Base-by-base conservation (phyloP, 2,888 invertebrate genomes). In the Hydropsyche betteni region DNA sequence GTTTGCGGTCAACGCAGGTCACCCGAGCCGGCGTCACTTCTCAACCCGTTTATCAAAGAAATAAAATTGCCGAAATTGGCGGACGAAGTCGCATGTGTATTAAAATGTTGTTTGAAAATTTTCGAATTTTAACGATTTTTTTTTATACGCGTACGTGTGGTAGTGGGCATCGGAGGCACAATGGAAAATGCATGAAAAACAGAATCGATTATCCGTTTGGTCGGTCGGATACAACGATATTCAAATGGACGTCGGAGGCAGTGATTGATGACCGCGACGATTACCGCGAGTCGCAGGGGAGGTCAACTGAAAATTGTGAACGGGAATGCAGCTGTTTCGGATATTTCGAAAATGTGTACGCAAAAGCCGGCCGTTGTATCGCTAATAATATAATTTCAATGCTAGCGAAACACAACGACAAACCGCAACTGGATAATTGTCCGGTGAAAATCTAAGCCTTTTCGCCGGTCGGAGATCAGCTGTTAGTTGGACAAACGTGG, bases 261-360 rank as follows among this genome's bases (percentile, higher is more conserved):
- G 70, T 76, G 76, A 76, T 76, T 74, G 76, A 76, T 76, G 76
- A 50, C 50, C 50, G 36, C 52, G 74, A 55, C 73, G 58, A 76
- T 75, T 72, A 75, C 71, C 58, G 68, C 36, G 36, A 58, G 4
- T 16, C 55, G 16, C 74, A 52, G 68, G 72, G 50, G 72, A 38
- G 24, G 16, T 55, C 72, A 61, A 72, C 61, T 61, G 61, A 36
- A 51, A 14, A 10, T 34, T 53, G 71, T n/a, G 14, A 53, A n/a
- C 53, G 36, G 10, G 10, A 44, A 44, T 44, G 44, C 44, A 44
- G 44, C 44, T 50, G 8, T 52, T 38, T 52, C 12, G 5, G 7
- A 44, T 44, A 44, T 44, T 44, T 44, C 10, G 44, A 44, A 44
- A 44, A 44, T 24, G 44, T 1, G 4, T 44, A 6, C 44, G 44